Evolutionary conservation across 2,888 invertebrate species (phyloP).

Genomic region (Amphipyra tragopoginis): DNA sequence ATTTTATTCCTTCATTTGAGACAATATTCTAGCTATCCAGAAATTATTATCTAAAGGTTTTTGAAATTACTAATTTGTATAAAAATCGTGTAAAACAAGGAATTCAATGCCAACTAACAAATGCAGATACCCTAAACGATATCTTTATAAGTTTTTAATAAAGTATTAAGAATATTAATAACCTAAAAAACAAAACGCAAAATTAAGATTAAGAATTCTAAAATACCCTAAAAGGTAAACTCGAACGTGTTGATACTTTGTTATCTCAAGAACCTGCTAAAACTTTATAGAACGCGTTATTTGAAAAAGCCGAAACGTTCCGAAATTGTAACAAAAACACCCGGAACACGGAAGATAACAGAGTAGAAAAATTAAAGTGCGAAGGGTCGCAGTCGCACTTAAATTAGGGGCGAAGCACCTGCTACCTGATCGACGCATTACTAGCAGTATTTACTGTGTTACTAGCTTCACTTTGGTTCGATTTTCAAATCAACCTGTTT

Average conservation of each 20-base stretch:
- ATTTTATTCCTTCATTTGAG: background rate
- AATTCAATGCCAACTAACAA: too few relatives aligned
- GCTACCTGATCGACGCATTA: slow-evolving; percentile 70
- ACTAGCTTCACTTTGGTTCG: slow-evolving; percentile 50
- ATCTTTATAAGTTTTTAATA: too few relatives aligned
- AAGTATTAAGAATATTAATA: too few relatives aligned
- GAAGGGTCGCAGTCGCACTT: slow-evolving; percentile 58
- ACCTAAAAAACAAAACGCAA: too few relatives aligned
- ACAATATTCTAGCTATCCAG: background rate
- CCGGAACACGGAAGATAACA: slow-evolving; percentile 52
- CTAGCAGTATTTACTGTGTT: too few relatives aligned
- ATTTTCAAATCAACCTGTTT: slow-evolving; percentile 2
- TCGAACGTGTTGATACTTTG: background rate
- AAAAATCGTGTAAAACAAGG: too few relatives aligned
- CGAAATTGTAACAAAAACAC: slow-evolving; percentile 37
- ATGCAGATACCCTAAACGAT: too few relatives aligned
- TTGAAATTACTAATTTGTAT: too few relatives aligned
- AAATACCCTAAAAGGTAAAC: too few relatives aligned
- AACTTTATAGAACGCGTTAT: slow-evolving; percentile 8
- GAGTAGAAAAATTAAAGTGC: slow-evolving; percentile 25
- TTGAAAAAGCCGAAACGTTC: slow-evolving; percentile 20
- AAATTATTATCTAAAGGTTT: too few relatives aligned
- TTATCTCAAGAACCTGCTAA: slow-evolving; percentile 22
- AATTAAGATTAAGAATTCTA: too few relatives aligned
- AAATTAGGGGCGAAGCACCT: slow-evolving; percentile 68